phyloP scores from a whole-genome alignment of 1,140 invertebrate genomes.

The Caligus rogercresseyi region DNA sequence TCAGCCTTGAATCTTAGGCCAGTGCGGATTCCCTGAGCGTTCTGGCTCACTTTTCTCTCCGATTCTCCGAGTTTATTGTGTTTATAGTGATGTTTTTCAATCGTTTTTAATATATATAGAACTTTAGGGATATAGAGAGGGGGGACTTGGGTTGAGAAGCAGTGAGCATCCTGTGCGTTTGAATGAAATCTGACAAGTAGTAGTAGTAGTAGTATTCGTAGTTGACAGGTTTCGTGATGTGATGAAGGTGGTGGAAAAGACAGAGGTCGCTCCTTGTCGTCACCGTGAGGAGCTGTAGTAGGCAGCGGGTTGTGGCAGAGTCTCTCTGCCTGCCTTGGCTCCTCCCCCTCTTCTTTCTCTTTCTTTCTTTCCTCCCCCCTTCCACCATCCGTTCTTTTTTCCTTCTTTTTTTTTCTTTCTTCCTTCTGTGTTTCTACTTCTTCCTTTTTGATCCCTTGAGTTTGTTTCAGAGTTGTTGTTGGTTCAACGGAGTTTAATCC shows the following conservation, averaged over 20 bases:
- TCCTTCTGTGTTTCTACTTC: not conserved
- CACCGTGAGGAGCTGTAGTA: too few relatives aligned
- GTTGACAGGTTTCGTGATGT: not conserved
- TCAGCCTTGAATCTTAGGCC: not conserved
- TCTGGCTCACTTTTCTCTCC: not conserved
- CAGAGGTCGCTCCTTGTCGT: too few relatives aligned
- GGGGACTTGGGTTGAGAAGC: not conserved
- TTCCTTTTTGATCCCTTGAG: not conserved
- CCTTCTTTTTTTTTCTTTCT: not conserved
- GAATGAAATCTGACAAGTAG: not conserved
- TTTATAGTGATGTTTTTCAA: too few relatives aligned
- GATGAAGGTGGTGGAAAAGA: not conserved
- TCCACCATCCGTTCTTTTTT: conserved; percentile 1
- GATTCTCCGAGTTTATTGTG: not conserved
- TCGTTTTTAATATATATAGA: too few relatives aligned
- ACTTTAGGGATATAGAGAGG: too few relatives aligned
- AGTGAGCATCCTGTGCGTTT: not conserved
- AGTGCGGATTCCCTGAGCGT: not conserved
- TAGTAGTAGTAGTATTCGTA: not conserved
- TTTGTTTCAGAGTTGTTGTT: too few relatives aligned
- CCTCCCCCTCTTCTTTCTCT: not conserved
- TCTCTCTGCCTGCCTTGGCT: not conserved
- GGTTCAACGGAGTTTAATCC: too few relatives aligned
- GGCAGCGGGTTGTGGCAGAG: too few relatives aligned
- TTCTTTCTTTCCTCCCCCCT: not conserved